These are phyloP conservation scores for Lagorchestes hirsutus DNA, from an alignment of 2,797 vertebrate genomes.

Conservation along the genomic window DNA sequence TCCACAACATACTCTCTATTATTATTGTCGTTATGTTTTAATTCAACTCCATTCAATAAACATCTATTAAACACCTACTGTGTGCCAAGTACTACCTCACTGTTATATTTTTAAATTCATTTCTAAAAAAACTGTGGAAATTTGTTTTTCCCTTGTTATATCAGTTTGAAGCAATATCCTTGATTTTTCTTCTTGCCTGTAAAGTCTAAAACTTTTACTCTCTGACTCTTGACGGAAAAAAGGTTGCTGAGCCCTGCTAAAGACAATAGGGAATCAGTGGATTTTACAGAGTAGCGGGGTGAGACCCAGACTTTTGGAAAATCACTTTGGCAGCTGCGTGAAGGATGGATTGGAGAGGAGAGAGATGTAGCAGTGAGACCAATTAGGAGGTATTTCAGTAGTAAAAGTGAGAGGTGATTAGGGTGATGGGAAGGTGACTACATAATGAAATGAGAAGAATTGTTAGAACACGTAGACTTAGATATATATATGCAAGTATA, in stretches of 20 bases:
- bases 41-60: not conserved
- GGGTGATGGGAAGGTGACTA: not conserved
- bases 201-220: not conserved
- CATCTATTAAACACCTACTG: not conserved
- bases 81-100: not conserved
- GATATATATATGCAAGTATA: too few relatives aligned
- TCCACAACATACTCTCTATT: not conserved
- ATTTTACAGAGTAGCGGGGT: not conserved
- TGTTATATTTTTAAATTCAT: not conserved
- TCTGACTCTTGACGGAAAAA: not conserved
- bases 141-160: not conserved
- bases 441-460: not conserved
- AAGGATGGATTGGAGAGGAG: not conserved
- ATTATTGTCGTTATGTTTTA: not conserved
- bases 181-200: not conserved
- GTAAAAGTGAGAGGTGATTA: not conserved
- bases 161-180: not conserved
- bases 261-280: not conserved
- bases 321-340: not conserved
- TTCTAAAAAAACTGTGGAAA: not conserved
- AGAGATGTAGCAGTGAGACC: not conserved
- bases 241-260: not conserved
- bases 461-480: not conserved
- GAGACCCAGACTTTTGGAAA: not conserved
- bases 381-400: not conserved